Base-by-base conservation (phyloP, 2,113 vertebrate species). In the Crotalus viridis region DNA sequence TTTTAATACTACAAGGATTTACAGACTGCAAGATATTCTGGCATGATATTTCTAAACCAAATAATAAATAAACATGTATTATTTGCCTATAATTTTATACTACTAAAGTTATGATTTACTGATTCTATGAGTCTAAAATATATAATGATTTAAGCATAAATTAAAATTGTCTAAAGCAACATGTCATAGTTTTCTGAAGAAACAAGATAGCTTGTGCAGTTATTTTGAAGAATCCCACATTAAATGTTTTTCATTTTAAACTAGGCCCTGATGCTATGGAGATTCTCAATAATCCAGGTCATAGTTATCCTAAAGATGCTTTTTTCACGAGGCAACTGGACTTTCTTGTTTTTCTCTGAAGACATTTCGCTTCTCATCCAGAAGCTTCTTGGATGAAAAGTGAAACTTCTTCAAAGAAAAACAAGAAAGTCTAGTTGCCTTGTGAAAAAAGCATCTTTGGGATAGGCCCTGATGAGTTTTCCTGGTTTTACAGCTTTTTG, bases 91-190 rank as follows among this genome's bases (percentile, higher is more conserved):
- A 0, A 0, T 24, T 56, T 89, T 91, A 69, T 81, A 95, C 91
- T 89, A 86, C 87, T 92, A 24, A 64, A 85, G 87, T 85, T 88
- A 59, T 93, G 94, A 91, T 39, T 39, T 22, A 92, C 89, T 89
- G 46, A 90, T 95, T 90, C 86, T 91, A 12, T 94, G 88, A 86
- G 59, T 86, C 92, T 59, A 91, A 57, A 90, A 95, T 90, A n/a
- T 95, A 91, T 81, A 92, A 91, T 19, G 93, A 93, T 88, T 74
- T 89, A 94, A 94, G 93, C 90, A 91, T 96, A 94, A 95, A 96
- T 95, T 94, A 94, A 93, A 94, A 91, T 93, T 87, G 90, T 10
- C 57, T 92, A 2, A 92, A 94, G 90, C n/a, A 48, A 51, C 54
- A 74, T 51, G 90, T 64, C 93, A 91, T 94, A 94, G 88, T 90